Evolutionary conservation across 2,888 invertebrate genomes (phyloP).

Genomic region (Amiota mariae): DNA sequence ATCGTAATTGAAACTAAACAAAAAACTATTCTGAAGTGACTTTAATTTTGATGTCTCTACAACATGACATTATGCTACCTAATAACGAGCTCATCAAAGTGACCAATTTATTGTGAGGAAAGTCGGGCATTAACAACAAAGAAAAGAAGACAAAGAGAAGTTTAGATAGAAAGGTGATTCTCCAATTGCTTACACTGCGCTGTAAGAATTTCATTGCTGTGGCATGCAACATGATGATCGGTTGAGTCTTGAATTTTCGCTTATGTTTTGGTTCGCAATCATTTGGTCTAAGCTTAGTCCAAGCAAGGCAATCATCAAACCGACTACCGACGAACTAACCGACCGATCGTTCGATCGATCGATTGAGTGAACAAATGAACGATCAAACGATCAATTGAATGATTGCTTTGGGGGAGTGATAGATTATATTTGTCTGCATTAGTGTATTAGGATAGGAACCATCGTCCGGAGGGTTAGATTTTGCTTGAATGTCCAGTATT

Average conservation of each 20-base stretch:
- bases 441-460: too few relatives aligned
- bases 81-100: conserved; percentile 15
- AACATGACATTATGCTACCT: neutral
- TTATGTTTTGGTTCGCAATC: too few relatives aligned
- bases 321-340: neutral
- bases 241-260: too few relatives aligned
- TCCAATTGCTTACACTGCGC: too few relatives aligned
- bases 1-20: too few relatives aligned
- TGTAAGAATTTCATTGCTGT: too few relatives aligned
- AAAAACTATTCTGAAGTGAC: too few relatives aligned
- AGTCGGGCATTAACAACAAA: conserved; percentile 4
- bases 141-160: neutral
- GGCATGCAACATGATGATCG: too few relatives aligned
- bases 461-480: neutral
- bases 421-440: conserved; percentile 6
- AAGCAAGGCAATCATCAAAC: neutral
- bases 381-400: neutral
- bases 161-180: too few relatives aligned
- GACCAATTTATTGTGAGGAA: neutral
- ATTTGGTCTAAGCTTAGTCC: neutral
- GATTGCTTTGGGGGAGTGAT: conserved; percentile 12
- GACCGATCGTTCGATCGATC: too few relatives aligned
- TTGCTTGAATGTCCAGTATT: conserved; percentile 16
- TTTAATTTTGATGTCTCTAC: too few relatives aligned
- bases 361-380: neutral